Base-by-base conservation (phyloP, 2,113 vertebrate genomes). In the Limanda limanda region DNA sequence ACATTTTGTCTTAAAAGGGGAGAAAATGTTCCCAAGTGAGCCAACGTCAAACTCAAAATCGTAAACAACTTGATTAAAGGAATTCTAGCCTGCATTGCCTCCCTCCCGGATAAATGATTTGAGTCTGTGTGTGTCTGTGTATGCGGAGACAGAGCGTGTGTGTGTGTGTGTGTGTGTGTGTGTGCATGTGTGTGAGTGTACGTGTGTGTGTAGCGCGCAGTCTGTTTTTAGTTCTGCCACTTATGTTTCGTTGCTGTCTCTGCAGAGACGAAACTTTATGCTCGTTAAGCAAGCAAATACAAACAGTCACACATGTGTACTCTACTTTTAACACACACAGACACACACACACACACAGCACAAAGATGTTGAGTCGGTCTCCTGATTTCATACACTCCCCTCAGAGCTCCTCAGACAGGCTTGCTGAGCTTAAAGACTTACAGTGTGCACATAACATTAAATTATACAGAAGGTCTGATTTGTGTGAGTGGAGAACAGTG, bases 61-160 rank as follows among this genome's bases (percentile, higher is more conserved):
- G 76, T 93, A 93, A 92, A 92, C 91, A 93, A 89, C 78, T 83
- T 92, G 92, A 94, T 93, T 92, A 93, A 93, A 93, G 92, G 92
- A 92, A 90, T 92, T 90, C 86, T 85, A 79, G 72, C 71, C 67
- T 86, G 52, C 78, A 71, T 68, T 40, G 82, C 88, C 87, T 83
- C 85, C 83, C 83, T 88, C 74, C 74, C 79, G 85, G 80, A 84
- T 81, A 86, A 86, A 81, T 79, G 85, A 86, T 79, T 79, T 27
- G 61, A 68, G 71, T 68, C 81, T 76, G 79, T 70, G 77, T 82
- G 63, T 81, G 65, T 80, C 45, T 64, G 60, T 70, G 45, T 75
- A n/a, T 37, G 35, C 40, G 47, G 37, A 45, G 8, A 20, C 21
- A 25, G 70, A 76, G 62, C 78, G 40, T 25, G 57, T 31, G 60